Evolutionary conservation across 2,113 vertebrate species (phyloP).

Genomic region (Corythoichthys haematopterus): DNA sequence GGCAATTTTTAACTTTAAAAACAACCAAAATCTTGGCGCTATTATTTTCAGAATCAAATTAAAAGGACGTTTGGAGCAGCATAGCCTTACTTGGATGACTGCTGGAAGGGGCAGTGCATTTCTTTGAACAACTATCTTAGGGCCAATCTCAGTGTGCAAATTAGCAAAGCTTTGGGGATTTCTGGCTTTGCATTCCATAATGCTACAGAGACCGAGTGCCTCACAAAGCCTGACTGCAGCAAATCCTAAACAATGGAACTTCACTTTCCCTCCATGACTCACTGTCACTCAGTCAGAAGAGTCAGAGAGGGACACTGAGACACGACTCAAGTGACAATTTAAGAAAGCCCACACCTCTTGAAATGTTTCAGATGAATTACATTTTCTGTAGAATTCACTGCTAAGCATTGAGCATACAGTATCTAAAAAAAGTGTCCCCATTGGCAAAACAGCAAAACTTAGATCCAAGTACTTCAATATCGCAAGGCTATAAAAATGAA

Average conservation of each 20-base stretch:
- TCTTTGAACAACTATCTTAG: conserved; percentile 58
- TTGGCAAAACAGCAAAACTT: too few species aligned
- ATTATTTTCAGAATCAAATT: conserved; percentile 6
- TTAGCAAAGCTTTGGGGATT: conserved; percentile 73
- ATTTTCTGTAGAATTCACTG: not conserved
- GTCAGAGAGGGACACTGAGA: conserved; percentile 9
- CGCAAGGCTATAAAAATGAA: too few species aligned
- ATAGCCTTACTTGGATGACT: conserved; percentile 8
- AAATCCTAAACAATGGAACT: conserved; percentile 72
- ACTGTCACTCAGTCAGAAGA: conserved; percentile 43
- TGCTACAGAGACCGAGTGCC: conserved; percentile 62
- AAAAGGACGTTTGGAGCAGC: conserved; percentile 15
- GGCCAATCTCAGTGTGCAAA: conserved; percentile 57
- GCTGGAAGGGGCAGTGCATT: conserved; percentile 38
- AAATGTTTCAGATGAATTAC: not conserved
- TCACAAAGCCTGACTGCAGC: conserved; percentile 73
- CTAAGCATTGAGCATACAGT: not conserved
- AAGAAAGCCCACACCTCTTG: not conserved
- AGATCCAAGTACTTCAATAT: too few species aligned
- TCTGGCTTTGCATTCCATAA: conserved; percentile 76
- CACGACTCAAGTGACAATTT: not conserved
- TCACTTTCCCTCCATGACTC: conserved; percentile 47
- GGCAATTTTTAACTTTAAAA: not conserved
- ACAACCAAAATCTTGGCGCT: not conserved
- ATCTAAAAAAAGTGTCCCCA: not conserved